These are phyloP conservation scores for Gobio occitaniae DNA, from an alignment of 2,797 vertebrate genomes.

Conservation along the genomic window DNA sequence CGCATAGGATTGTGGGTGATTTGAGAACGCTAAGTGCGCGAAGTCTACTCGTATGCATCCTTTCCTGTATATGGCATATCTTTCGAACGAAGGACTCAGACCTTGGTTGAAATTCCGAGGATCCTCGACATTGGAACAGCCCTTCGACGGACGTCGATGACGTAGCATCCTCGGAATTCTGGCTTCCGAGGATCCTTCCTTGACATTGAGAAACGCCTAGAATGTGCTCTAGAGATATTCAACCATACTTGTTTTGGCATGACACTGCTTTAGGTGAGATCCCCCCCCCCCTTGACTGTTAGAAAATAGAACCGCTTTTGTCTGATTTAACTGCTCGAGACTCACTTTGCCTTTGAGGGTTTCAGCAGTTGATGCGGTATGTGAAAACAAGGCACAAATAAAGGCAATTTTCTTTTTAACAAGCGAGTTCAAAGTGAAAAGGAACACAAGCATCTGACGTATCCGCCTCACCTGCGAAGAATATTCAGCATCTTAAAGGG, in stretches of 20 bases:
- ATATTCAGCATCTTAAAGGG: slow-evolving; percentile 22
- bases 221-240: slow-evolving; percentile 81
- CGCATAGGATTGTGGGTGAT: no score
- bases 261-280: slow-evolving; percentile 70
- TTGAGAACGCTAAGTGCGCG: no score
- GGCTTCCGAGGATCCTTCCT: no score
- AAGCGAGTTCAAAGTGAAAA: slow-evolving; percentile 32
- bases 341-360: slow-evolving; percentile 37
- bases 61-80: no score
- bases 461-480: slow-evolving; percentile 41
- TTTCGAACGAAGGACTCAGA: no score
- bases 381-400: slow-evolving; percentile 8
- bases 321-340: slow-evolving; percentile 49
- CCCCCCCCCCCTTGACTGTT: slow-evolving; percentile 9
- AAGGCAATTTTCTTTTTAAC: slow-evolving; percentile 14
- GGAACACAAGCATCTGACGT: neutral
- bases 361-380: neutral
- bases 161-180: no score
- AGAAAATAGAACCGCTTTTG: slow-evolving; percentile 72
- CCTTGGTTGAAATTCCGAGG: no score
- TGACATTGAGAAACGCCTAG: no score
- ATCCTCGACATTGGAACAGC: no score
- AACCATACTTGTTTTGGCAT: slow-evolving; percentile 85
- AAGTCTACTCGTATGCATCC: no score
- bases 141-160: no score